Base-by-base conservation (phyloP, 2,797 vertebrate species). In the Gallinago solitaria region DNA sequence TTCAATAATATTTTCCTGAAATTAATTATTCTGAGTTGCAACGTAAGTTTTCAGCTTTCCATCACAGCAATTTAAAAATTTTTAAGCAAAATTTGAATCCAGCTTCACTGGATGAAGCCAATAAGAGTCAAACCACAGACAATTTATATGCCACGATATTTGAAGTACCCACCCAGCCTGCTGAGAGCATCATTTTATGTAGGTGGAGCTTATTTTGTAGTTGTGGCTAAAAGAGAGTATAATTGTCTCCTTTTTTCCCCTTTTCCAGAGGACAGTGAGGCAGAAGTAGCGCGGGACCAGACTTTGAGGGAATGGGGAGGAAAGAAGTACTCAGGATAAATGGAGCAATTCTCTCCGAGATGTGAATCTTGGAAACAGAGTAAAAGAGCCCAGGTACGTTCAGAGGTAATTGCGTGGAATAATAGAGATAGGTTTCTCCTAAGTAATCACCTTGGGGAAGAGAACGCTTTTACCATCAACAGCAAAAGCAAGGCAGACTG, bases 371-470 rank as follows among this genome's bases (percentile, higher is more conserved):
- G 33, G 59, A 91, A 91, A 81, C 0, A 0, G 50, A 86, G 77
- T 47, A 53, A 51, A 93, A 95, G 63, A 76, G 43, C 65, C 47
- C 68, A 81, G 54, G 13, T 87, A 76, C 28, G 43, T 89, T 89
- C 86, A 73, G 70, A 84, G 41, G 80, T 82, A 97, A 95, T 82
- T 82, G 86, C 2, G 2, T 73, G 63, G 69, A 95, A 94, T 88
- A 93, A 79, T 17, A 73, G 77, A 84, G 39, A 87, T 67, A 0
- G 1, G 70, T 87, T 93, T 24, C 7, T 86, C 54, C 65, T 83
- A 81, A 93, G 73, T 78, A 94, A 95, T 43, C 67, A 65, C 54
- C 54, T 89, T 51, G 89, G 51, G 73, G 68, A 93, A 90, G 70
- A 76, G 73, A 85, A 68, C 1, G 2, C 20, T 92, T 94, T 70